Conservation (phyloP, 2,113 vertebrate species). For the Chrysochloris asiatica region DNA sequence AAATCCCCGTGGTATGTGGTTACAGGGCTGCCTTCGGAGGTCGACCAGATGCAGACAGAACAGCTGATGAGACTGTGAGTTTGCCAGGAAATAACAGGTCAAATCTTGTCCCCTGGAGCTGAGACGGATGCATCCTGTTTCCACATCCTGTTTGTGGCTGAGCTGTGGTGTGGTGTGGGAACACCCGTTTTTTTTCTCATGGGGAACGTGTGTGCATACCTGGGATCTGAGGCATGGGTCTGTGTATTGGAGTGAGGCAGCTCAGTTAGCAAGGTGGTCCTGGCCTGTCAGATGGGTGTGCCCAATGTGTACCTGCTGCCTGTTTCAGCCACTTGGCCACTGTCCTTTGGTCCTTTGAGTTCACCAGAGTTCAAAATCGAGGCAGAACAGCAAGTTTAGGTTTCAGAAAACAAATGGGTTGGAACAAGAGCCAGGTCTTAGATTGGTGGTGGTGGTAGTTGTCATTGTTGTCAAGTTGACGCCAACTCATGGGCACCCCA, state of each 20-base stretch:
- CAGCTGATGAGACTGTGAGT: slow-evolving; percentile 74
- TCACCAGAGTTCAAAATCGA: not conserved
- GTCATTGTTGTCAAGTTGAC: not conserved
- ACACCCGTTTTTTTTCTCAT: slow-evolving; percentile 49
- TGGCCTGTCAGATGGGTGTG: not conserved
- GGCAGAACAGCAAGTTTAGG: not conserved
- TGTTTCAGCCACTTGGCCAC: not conserved
- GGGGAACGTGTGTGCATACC: slow-evolving; percentile 52
- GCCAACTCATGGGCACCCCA: not conserved
- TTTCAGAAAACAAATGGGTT: not conserved
- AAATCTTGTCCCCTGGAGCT: slow-evolving; percentile 74
- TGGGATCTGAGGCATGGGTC: not conserved
- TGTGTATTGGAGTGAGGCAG: not conserved
- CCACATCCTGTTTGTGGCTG: slow-evolving; percentile 84
- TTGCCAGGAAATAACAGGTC: slow-evolving; percentile 86
- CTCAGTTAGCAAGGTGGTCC: rapidly evolving
- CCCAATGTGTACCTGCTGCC: not conserved
- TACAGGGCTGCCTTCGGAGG: slow-evolving; percentile 7
- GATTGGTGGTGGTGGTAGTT: not conserved
- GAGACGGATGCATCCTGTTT: slow-evolving; percentile 81
- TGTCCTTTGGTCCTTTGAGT: not conserved
- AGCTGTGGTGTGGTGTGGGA: slow-evolving; percentile 57
- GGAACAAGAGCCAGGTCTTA: not conserved
- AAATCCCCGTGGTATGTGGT: slow-evolving; percentile 25
- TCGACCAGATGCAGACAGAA: slow-evolving; percentile 30